Conservation (phyloP, 2,797 vertebrate species). For the Enteromius fasciolatus region DNA sequence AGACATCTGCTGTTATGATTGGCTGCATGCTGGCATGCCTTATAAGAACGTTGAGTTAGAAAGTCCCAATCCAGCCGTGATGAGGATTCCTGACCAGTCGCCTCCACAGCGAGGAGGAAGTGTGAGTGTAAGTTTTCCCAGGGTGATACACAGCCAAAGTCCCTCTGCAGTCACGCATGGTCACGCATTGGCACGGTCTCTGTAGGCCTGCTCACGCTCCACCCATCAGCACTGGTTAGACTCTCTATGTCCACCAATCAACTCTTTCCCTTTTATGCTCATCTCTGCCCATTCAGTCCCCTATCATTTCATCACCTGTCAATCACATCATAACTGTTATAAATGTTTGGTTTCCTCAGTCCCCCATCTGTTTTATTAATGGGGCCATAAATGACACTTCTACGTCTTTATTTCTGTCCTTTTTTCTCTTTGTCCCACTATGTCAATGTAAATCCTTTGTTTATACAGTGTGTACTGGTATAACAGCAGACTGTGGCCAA, state of each 20-base stretch:
- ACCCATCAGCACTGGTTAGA: conserved; percentile 31
- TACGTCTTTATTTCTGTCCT: neutral
- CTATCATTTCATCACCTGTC: conserved; percentile 37
- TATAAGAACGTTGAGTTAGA: conserved; percentile 60
- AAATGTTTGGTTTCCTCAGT: conserved; percentile 29
- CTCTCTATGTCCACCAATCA: conserved; percentile 22
- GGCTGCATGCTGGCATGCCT: conserved; percentile 76
- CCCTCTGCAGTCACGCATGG: conserved; percentile 56
- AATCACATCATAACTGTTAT: conserved; percentile 21
- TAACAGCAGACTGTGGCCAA: neutral
- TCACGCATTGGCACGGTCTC: conserved; percentile 27
- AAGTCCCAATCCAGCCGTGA: conserved; percentile 62
- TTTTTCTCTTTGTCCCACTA: neutral
- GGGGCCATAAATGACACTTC: neutral
- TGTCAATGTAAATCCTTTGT: neutral
- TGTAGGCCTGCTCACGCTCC: conserved; percentile 46
- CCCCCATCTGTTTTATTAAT: conserved; percentile 22
- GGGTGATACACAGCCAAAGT: conserved; percentile 31
- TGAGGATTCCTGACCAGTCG: conserved; percentile 47
- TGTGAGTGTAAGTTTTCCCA: conserved; percentile 60
- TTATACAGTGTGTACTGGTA: neutral
- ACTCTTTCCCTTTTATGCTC: neutral
- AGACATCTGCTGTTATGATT: conserved; percentile 62
- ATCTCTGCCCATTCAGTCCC: conserved; percentile 24
- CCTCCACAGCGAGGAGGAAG: conserved; percentile 33